These are phyloP conservation scores for Plectrocnemia conspersa DNA, from an alignment of 1,140 invertebrate species.

Conservation along the genomic window DNA sequence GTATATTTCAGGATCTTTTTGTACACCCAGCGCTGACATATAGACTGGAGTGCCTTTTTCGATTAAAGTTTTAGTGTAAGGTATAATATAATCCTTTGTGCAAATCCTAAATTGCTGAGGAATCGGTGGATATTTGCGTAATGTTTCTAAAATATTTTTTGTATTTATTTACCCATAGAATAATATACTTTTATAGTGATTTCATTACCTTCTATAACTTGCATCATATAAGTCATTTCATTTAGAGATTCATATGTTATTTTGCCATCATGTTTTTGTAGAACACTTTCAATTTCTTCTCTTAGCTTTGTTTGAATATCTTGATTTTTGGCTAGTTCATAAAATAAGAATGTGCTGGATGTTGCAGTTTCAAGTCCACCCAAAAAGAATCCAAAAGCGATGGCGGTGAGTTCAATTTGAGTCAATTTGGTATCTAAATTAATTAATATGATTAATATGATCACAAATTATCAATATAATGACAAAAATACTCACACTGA, in stretches of 20 bases:
- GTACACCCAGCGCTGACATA: constrained; percentile 49
- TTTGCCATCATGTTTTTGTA: constrained; percentile 41
- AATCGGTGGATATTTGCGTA: constrained; percentile 38
- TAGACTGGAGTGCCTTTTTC: constrained; percentile 47
- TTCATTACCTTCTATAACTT: constrained; percentile 41
- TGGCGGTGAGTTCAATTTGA: constrained; percentile 41
- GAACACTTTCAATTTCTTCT: constrained; percentile 50
- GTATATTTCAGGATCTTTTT: constrained; percentile 39
- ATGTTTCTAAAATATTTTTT: constrained; percentile 41
- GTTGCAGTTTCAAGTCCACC: constrained; percentile 61
- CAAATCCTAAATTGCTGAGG: constrained; percentile 35
- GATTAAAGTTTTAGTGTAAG: constrained; percentile 45
- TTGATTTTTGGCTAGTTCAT: constrained; percentile 52
- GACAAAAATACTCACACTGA: too few species aligned
- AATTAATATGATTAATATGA: too few species aligned
- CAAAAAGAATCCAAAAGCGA: constrained; percentile 50
- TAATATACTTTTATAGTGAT: too few species aligned
- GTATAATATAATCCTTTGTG: constrained; percentile 42
- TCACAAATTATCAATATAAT: too few species aligned
- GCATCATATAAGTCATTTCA: constrained; percentile 42
- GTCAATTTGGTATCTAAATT: constrained; percentile 19
- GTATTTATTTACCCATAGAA: too few species aligned
- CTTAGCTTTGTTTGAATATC: constrained; percentile 51
- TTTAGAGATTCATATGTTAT: constrained; percentile 50
- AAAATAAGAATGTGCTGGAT: constrained; percentile 50